phyloP scores from a whole-genome alignment of 2,113 vertebrate species.

The Rhinopomastus cyanomelas region DNA sequence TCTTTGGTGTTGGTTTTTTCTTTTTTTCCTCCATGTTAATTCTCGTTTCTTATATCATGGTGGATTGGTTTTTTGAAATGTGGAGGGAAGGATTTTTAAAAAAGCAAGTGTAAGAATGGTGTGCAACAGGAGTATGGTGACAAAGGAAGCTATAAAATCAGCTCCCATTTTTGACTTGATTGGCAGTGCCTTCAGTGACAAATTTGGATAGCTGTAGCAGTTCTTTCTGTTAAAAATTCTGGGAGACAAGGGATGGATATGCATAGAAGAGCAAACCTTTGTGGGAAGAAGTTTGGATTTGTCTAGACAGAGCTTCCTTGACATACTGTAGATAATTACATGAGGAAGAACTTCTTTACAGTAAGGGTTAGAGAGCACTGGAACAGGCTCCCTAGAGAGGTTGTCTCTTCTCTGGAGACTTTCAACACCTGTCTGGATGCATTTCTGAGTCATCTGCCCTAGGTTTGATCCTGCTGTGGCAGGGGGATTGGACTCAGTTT shows the following conservation, averaged over 20 bases:
- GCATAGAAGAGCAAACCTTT: neutral
- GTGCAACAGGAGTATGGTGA: neutral
- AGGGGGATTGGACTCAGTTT: too few species aligned
- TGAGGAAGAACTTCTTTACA: too few species aligned
- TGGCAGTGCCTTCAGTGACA: neutral
- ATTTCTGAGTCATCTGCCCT: too few species aligned
- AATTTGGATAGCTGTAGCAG: neutral
- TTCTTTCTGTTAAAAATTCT: neutral
- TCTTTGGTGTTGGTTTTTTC: neutral
- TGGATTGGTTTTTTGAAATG: neutral
- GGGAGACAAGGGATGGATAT: neutral
- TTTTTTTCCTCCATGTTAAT: neutral
- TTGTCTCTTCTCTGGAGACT: too few species aligned
- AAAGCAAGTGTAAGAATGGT: neutral
- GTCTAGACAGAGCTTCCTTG: slow-evolving; percentile 28
- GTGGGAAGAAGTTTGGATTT: neutral
- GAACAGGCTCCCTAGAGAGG: too few species aligned
- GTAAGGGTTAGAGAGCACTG: too few species aligned
- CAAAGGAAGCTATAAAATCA: neutral
- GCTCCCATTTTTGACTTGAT: neutral
- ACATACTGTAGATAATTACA: neutral
- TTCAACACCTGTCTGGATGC: too few species aligned
- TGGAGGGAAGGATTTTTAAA: neutral
- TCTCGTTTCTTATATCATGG: neutral
- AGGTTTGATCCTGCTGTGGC: too few species aligned